phyloP scores from a whole-genome alignment of 2,113 vertebrate species.

The Mungos mungo region DNA sequence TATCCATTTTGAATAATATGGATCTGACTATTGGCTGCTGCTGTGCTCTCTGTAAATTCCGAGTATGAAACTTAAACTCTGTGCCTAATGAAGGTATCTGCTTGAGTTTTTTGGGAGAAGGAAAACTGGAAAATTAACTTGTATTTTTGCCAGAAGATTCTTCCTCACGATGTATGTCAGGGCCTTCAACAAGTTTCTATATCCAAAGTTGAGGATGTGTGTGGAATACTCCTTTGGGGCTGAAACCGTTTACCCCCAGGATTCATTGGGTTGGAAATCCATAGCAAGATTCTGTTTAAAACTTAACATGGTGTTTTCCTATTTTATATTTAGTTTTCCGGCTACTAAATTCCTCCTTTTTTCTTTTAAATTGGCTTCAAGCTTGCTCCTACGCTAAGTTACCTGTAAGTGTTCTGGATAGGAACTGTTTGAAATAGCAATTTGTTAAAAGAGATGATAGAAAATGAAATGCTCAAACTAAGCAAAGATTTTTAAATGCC shows the following conservation, averaged over 20 bases:
- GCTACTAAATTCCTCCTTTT: constrained; percentile 72
- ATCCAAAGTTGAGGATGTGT: constrained; percentile 77
- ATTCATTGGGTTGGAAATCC: constrained; percentile 81
- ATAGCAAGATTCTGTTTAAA: constrained; percentile 69
- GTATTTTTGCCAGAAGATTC: constrained; percentile 83
- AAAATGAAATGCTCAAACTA: constrained; percentile 63
- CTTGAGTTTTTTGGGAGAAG: constrained; percentile 60
- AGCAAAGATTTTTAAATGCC: constrained; percentile 55
- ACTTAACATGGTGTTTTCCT: constrained; percentile 72
- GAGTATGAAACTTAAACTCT: constrained; percentile 76
- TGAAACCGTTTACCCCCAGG: constrained; percentile 68
- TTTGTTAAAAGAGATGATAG: constrained; percentile 46
- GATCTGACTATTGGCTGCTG: constrained; percentile 75
- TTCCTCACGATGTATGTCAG: constrained; percentile 79
- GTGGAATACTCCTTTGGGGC: constrained; percentile 66
- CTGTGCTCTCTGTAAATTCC: constrained; percentile 71
- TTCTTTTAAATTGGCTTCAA: constrained; percentile 72
- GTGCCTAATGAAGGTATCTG: constrained; percentile 80
- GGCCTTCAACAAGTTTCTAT: constrained; percentile 81
- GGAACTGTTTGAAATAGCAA: constrained; percentile 62
- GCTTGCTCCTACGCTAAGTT: constrained; percentile 69
- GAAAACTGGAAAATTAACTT: constrained; percentile 84
- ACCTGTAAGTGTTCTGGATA: constrained; percentile 75
- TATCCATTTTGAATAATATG: constrained; percentile 63
- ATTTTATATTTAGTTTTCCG: constrained; percentile 79